Evolutionary conservation across 2,113 vertebrate genomes (phyloP).

Genomic region (Siphamia tubifer): DNA sequence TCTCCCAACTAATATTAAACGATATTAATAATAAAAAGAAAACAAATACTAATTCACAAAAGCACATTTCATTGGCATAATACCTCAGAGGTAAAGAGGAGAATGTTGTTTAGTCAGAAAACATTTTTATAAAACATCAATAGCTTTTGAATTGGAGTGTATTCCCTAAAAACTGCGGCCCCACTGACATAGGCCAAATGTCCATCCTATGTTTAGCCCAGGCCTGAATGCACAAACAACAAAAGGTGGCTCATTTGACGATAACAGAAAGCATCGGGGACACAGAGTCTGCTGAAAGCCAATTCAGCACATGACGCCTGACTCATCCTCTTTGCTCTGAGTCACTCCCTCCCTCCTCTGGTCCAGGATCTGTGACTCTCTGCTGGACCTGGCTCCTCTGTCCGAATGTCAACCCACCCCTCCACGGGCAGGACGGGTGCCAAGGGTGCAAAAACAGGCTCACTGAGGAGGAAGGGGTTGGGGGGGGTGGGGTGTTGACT

Average conservation of each 20-base stretch:
- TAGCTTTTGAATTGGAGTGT: too few relatives aligned
- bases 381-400: slow-evolving; percentile 31
- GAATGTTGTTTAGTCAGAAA: too few relatives aligned
- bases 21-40: too few relatives aligned
- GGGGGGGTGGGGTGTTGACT: slow-evolving; percentile 3
- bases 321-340: slow-evolving; percentile 57
- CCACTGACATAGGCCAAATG: neutral
- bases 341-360: slow-evolving; percentile 45
- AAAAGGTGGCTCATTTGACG: slow-evolving; percentile 4
- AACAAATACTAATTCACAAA: too few relatives aligned
- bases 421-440: slow-evolving; percentile 28
- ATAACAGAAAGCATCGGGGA: slow-evolving; percentile 35
- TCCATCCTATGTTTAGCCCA: neutral
- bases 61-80: too few relatives aligned
- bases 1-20: too few relatives aligned
- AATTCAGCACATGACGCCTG: slow-evolving; percentile 61
- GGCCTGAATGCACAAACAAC: neutral
- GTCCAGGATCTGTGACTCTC: slow-evolving; percentile 54
- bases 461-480: neutral
- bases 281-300: slow-evolving; percentile 5
- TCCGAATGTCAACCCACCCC: slow-evolving; percentile 1
- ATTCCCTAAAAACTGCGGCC: neutral
- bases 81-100: too few relatives aligned
- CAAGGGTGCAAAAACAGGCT: slow-evolving; percentile 16
- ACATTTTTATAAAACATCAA: too few relatives aligned